phyloP scores from a whole-genome alignment of 2,113 vertebrate genomes.

The Etia nguti region DNA sequence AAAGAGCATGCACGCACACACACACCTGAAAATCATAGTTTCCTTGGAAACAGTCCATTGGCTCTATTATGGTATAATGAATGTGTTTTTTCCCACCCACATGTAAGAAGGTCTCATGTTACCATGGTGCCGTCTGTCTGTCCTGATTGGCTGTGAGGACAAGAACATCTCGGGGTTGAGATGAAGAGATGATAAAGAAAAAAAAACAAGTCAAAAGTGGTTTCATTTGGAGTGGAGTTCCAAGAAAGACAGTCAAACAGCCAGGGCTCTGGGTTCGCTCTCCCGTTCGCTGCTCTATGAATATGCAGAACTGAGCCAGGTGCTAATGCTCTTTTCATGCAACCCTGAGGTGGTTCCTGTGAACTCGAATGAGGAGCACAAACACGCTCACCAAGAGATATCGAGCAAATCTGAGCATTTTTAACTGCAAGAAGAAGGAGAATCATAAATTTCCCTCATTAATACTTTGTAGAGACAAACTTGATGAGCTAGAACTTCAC shows the following conservation, averaged over 20 bases:
- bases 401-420: not conserved
- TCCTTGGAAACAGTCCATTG: slow-evolving; percentile 66
- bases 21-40: slow-evolving; percentile 56
- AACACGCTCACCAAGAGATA: not conserved
- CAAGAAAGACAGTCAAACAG: no score
- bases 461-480: not conserved
- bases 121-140: slow-evolving; percentile 51
- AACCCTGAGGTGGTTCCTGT: not conserved
- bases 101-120: slow-evolving; percentile 54
- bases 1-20: not conserved
- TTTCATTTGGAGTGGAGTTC: not conserved
- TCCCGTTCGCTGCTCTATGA: not conserved
- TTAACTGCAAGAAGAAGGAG: not conserved
- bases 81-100: slow-evolving; percentile 51
- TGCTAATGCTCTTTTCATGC: not conserved
- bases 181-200: not conserved
- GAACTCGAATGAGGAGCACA: not conserved
- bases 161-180: slow-evolving; percentile 6
- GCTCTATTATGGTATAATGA: slow-evolving; percentile 58
- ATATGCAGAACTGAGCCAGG: not conserved
- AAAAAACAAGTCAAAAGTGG: not conserved
- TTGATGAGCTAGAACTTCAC: not conserved
- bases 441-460: not conserved
- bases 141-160: slow-evolving; percentile 33
- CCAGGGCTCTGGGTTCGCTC: not conserved